These are phyloP conservation scores for Drosophila baimaii DNA, from an alignment of 1,140 invertebrate genomes.

Conservation along the genomic window DNA sequence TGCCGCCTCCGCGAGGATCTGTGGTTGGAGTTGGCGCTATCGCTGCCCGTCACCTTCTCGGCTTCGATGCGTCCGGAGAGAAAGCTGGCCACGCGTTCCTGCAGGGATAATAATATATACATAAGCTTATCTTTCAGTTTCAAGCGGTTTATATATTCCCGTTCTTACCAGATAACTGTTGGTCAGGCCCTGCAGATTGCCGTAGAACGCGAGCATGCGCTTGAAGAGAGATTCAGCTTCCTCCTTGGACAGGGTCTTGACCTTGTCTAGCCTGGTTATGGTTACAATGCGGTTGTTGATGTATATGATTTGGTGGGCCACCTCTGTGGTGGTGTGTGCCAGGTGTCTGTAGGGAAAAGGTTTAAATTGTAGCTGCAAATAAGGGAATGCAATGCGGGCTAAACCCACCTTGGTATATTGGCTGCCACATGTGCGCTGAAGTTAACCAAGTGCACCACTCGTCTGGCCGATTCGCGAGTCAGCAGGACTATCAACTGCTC, in stretches of 20 bases:
- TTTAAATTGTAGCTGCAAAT: neutral
- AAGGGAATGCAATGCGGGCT: too few species aligned
- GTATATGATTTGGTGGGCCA: constrained; percentile 76
- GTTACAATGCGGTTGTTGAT: constrained; percentile 77
- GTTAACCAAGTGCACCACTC: constrained; percentile 91
- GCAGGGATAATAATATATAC: neutral
- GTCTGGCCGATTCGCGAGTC: constrained; percentile 89
- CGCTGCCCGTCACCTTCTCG: constrained; percentile 77
- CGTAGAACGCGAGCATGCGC: constrained; percentile 72
- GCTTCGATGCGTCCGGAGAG: constrained; percentile 82
- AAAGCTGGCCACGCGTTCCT: constrained; percentile 81
- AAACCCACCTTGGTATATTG: constrained; percentile 86
- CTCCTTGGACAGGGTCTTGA: constrained; percentile 74
- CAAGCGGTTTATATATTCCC: neutral
- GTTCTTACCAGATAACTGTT: constrained; percentile 72
- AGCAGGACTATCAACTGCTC: constrained; percentile 91
- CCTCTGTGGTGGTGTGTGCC: constrained; percentile 73
- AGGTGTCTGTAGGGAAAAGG: constrained; percentile 54
- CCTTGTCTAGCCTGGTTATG: constrained; percentile 74
- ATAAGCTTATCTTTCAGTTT: neutral
- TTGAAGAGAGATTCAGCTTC: constrained; percentile 79
- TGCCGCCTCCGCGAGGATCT: constrained; percentile 63
- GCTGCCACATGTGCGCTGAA: constrained; percentile 86
- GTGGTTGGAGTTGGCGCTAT: constrained; percentile 51
- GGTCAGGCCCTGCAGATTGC: constrained; percentile 67